These are phyloP conservation scores for Sciurus carolinensis DNA, from an alignment of 2,797 vertebrate species.

Conservation along the genomic window DNA sequence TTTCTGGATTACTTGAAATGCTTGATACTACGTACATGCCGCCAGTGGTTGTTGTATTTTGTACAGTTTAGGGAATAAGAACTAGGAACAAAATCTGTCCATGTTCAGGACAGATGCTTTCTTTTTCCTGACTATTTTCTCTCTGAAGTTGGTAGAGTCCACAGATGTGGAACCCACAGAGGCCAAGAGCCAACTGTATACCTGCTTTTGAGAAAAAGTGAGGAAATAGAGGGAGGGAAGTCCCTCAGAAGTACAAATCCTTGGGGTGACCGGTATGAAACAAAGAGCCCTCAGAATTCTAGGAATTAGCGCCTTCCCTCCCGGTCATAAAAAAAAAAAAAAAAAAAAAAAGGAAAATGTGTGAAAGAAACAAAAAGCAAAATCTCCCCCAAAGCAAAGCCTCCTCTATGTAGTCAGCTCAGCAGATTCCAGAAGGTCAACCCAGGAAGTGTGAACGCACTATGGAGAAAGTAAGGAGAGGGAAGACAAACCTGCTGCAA, in stretches of 20 bases:
- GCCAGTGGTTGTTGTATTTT: background rate
- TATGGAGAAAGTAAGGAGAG: background rate
- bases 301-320: background rate
- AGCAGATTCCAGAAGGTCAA: background rate
- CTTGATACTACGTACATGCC: background rate
- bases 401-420: background rate
- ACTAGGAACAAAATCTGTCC: background rate
- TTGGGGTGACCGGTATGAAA: background rate
- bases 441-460: background rate
- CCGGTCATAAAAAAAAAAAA: background rate
- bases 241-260: background rate
- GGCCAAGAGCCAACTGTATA: background rate
- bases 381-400: background rate
- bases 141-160: background rate
- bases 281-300: background rate
- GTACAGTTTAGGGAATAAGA: background rate
- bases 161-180: background rate
- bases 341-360: background rate
- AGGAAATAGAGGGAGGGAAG: background rate
- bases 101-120: background rate
- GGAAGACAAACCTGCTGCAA: background rate
- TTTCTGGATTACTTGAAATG: background rate
- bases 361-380: background rate
- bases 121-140: background rate
- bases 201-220: background rate